phyloP scores from a whole-genome alignment of 2,797 vertebrate genomes.

The Lepidocolaptes lacrymiger region DNA sequence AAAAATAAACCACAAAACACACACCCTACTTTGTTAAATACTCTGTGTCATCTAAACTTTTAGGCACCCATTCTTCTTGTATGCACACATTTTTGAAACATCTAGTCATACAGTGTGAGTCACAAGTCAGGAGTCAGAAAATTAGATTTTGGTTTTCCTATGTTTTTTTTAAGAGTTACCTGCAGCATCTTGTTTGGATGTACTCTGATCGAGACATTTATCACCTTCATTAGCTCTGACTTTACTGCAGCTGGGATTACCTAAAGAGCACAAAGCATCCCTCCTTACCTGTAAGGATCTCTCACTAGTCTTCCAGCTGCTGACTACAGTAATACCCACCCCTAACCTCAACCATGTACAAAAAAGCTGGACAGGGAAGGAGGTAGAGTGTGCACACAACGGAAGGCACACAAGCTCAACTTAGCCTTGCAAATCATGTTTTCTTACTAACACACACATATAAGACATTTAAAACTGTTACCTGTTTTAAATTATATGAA shows the following conservation, averaged over 20 bases:
- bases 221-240: not conserved
- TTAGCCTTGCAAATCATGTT: not conserved
- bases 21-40: constrained; percentile 1
- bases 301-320: not conserved
- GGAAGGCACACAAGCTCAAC: not conserved
- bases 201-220: not conserved
- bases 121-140: constrained; percentile 5
- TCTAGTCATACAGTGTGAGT: constrained; percentile 15
- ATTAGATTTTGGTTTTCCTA: not conserved
- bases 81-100: constrained; percentile 7
- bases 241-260: not conserved
- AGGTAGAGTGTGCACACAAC: fast-evolving
- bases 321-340: not conserved
- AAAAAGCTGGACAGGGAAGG: not conserved
- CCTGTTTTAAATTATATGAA: not conserved
- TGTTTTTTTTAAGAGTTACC: not conserved
- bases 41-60: constrained; percentile 12
- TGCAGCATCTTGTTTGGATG: not conserved
- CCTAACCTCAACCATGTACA: not conserved
- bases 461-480: not conserved
- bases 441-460: not conserved
- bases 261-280: not conserved
- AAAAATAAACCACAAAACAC: not conserved
- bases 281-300: not conserved
- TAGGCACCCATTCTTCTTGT: constrained; percentile 4